A percentile compares a stretch with the other conserved stretches of the same genome.
Conservation (phyloP, 2,113 vertebrate species). For the Anguilla rostrata region DNA sequence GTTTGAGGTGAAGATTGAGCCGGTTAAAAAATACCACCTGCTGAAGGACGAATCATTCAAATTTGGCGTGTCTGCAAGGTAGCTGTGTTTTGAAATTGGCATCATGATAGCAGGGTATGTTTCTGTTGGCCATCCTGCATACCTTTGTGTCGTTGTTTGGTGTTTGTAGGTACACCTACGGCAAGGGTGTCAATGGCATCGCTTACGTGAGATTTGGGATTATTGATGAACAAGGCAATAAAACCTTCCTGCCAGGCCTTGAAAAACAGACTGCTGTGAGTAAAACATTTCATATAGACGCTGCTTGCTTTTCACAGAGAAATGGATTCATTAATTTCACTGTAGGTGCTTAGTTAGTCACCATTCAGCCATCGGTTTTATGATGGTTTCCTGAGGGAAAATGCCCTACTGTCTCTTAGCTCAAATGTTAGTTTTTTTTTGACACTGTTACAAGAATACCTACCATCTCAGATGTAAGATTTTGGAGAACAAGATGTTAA, state of each 20-base stretch:
- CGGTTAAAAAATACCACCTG: slow-evolving; percentile 54
- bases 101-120: not conserved
- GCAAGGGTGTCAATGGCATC: slow-evolving; percentile 60
- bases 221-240: slow-evolving; percentile 51
- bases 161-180: slow-evolving; percentile 62
- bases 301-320: too few relatives aligned
- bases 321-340: not conserved
- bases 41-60: slow-evolving; percentile 51
- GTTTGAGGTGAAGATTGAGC: slow-evolving; percentile 66
- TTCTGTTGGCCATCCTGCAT: not conserved
- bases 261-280: slow-evolving; percentile 64
- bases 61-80: slow-evolving; percentile 64
- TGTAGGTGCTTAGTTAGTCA: not conserved
- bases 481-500: too few relatives aligned
- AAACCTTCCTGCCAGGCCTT: slow-evolving; percentile 57
- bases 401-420: too few relatives aligned
- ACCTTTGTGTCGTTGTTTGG: not conserved
- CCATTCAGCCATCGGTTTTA: not conserved
- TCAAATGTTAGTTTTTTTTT: too few relatives aligned
- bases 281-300: slow-evolving; percentile 22
- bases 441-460: too few relatives aligned
- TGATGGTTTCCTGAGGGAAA: too few relatives aligned
- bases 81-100: slow-evolving; percentile 1
- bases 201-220: slow-evolving; percentile 67
- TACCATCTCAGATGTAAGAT: too few relatives aligned